Evolutionary conservation across 2,797 vertebrate genomes (phyloP).

Genomic region (Molossus alvarezi): DNA sequence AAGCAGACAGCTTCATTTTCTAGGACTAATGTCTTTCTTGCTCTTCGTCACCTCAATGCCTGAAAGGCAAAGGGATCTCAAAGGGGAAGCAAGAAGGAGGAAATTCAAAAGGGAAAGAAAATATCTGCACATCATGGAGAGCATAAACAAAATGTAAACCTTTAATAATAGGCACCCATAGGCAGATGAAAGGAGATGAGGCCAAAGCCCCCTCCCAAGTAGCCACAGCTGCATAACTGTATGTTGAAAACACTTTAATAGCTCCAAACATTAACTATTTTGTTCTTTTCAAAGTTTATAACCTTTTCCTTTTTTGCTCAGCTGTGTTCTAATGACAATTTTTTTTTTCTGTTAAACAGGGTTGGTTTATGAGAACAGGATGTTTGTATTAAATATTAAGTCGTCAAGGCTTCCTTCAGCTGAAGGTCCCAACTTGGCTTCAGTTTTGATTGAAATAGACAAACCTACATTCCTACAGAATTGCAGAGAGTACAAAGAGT

Average conservation of each 20-base stretch:
- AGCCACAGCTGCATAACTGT: not conserved
- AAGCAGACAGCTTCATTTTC: conserved; percentile 84
- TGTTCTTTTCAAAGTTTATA: conserved; percentile 86
- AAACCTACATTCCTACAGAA: conserved; percentile 82
- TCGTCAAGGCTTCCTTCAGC: conserved; percentile 82
- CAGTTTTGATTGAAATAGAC: conserved; percentile 84
- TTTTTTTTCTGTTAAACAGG: conserved; percentile 84
- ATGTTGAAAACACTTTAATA: conserved; percentile 82
- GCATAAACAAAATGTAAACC: conserved; percentile 79
- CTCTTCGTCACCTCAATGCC: conserved; percentile 67
- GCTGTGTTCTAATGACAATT: conserved; percentile 82
- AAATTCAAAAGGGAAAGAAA: conserved; percentile 79
- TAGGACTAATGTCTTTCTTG: conserved; percentile 76
- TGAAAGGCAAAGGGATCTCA: conserved; percentile 78
- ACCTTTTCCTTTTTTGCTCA: conserved; percentile 82
- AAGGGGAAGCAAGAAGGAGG: conserved; percentile 61
- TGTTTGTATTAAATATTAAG: conserved; percentile 89
- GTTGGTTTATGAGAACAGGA: conserved; percentile 81
- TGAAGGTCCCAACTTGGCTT: conserved; percentile 83
- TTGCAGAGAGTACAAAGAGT: conserved; percentile 73
- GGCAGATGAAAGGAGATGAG: conserved; percentile 79
- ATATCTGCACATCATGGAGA: conserved; percentile 72
- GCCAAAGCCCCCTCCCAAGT: not conserved
- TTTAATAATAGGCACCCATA: conserved; percentile 78
- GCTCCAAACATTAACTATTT: conserved; percentile 87